Percentiles rank a stretch among this genome's conserved stretches.
Evolutionary conservation across 2,113 vertebrate genomes (phyloP).

Genomic region (Saguinus imperator): DNA sequence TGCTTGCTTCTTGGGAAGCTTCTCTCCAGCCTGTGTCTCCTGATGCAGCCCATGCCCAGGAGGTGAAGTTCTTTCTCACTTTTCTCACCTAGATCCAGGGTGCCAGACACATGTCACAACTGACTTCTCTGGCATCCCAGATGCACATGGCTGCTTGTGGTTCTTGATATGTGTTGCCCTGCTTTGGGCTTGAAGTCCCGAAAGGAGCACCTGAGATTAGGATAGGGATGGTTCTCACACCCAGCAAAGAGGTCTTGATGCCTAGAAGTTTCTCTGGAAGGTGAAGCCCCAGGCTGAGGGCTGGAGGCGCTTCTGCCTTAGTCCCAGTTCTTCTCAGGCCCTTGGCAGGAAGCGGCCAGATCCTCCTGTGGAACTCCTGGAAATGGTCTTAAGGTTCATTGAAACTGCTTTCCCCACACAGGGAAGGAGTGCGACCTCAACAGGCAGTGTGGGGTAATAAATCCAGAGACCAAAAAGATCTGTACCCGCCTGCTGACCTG

Average conservation of each 20-base stretch:
- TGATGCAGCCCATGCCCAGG: not conserved
- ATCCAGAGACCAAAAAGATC: slow-evolving; percentile 94
- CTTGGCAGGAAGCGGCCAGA: slow-evolving; percentile 15
- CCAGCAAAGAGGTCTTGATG: not conserved
- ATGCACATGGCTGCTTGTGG: not conserved
- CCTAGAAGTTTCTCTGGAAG: not conserved
- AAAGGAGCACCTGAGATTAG: not conserved
- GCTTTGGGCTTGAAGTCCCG: not conserved
- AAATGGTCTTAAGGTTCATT: slow-evolving; percentile 23
- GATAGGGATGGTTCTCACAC: not conserved
- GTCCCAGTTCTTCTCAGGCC: slow-evolving; percentile 9
- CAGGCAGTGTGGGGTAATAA: slow-evolving; percentile 94
- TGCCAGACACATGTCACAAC: not conserved
- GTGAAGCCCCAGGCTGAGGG: not conserved
- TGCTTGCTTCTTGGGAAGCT: not conserved
- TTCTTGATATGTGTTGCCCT: not conserved
- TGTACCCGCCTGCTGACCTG: slow-evolving; percentile 96
- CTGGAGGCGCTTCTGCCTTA: not conserved
- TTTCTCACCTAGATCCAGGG: not conserved
- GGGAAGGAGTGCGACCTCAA: slow-evolving; percentile 95
- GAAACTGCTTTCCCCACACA: slow-evolving; percentile 70
- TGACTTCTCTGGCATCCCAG: slow-evolving; percentile 9
- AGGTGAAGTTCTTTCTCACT: not conserved
- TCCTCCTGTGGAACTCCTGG: not conserved
- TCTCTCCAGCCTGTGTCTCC: not conserved